A percentile compares a stretch with the other conserved stretches of the same genome.
phyloP scores from a whole-genome alignment of 2,888 invertebrate species.

The Torymus auratus region DNA sequence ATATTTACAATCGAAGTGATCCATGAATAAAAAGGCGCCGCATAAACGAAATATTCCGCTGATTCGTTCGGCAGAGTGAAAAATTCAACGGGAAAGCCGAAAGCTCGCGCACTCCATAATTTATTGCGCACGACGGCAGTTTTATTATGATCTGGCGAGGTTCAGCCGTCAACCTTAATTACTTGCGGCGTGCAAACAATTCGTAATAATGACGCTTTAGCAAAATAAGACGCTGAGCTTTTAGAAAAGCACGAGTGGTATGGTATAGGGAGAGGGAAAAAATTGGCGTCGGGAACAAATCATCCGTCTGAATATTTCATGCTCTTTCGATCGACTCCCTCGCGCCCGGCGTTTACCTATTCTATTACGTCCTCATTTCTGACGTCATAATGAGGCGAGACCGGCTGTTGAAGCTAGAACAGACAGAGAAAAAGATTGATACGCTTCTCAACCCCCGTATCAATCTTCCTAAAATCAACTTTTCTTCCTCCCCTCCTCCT shows the following conservation, averaged over 20 bases:
- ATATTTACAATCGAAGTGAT: too few species aligned
- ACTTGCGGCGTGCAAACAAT: too few species aligned
- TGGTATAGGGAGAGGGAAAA: slow-evolving; percentile 1
- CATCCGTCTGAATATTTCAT: slow-evolving; percentile 30
- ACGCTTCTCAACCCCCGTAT: not conserved
- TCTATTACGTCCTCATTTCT: slow-evolving; percentile 38
- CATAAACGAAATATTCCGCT: too few species aligned
- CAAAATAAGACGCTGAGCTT: too few species aligned
- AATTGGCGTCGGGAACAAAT: slow-evolving; percentile 30
- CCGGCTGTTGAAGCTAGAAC: not conserved
- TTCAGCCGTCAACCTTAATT: too few species aligned
- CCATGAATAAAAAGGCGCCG: too few species aligned
- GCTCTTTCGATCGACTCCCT: slow-evolving; percentile 6
- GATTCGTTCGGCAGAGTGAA: too few species aligned
- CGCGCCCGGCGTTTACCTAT: slow-evolving; percentile 3
- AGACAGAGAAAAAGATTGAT: slow-evolving; percentile 34
- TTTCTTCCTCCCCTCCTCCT: not conserved
- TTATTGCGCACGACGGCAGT: too few species aligned
- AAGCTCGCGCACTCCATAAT: too few species aligned
- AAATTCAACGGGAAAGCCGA: too few species aligned
- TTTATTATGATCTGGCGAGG: too few species aligned
- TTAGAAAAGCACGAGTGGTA: not conserved
- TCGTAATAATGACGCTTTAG: too few species aligned
- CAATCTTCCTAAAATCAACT: slow-evolving; percentile 35
- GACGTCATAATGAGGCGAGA: slow-evolving; percentile 23